Conservation (phyloP, 1,140 invertebrate species). For the Agrypnia vestita region DNA sequence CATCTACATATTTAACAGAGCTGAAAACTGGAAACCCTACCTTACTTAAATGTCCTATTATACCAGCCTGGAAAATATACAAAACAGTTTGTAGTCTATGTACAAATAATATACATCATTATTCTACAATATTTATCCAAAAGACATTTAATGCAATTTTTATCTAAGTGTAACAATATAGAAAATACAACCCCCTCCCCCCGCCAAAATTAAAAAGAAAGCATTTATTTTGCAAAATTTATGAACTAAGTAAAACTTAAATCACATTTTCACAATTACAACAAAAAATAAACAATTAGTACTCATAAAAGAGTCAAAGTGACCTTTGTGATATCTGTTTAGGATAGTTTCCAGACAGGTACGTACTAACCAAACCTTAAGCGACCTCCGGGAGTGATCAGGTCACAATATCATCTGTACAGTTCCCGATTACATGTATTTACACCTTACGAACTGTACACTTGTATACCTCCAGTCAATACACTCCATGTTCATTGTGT, state of each 20-base stretch:
- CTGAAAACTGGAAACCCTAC: constrained; percentile 60
- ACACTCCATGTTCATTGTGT: too few relatives aligned
- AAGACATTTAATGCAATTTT: constrained; percentile 44
- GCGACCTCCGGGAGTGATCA: not conserved
- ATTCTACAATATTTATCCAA: constrained; percentile 41
- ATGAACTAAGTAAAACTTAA: constrained; percentile 44
- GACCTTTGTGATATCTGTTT: constrained; percentile 42
- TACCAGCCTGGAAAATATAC: constrained; percentile 48
- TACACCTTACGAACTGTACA: constrained; percentile 18
- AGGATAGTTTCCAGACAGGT: constrained; percentile 47
- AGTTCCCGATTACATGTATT: constrained; percentile 5
- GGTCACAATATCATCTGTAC: not conserved
- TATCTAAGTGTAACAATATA: constrained; percentile 45
- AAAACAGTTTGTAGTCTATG: constrained; percentile 37
- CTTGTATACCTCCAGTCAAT: too few relatives aligned
- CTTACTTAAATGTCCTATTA: constrained; percentile 49
- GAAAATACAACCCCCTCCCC: constrained; percentile 25
- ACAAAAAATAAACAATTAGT: constrained; percentile 23
- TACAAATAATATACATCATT: constrained; percentile 49
- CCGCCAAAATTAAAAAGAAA: constrained; percentile 29
- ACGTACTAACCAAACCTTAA: constrained; percentile 30
- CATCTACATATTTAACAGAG: constrained; percentile 62
- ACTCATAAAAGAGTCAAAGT: constrained; percentile 27
- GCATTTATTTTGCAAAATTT: constrained; percentile 26
- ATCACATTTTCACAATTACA: constrained; percentile 27